phyloP scores from a whole-genome alignment of 2,113 vertebrate genomes.

The Motacilla tschutschensis region DNA sequence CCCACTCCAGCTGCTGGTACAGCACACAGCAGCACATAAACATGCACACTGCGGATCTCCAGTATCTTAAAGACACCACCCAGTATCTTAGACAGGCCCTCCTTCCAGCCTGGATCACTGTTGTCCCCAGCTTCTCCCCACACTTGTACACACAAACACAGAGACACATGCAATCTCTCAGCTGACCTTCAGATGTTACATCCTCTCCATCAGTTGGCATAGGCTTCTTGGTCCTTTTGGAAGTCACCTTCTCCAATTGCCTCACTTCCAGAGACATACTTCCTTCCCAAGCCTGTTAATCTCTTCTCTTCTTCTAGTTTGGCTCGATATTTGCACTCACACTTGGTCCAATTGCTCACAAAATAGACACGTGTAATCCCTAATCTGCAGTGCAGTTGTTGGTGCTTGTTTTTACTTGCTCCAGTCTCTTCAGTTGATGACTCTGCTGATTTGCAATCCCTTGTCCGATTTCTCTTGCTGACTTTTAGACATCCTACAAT shows the following conservation, averaged over 20 bases:
- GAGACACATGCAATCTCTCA: neutral
- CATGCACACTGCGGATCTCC: neutral
- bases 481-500: neutral
- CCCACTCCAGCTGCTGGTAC: neutral
- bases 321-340: neutral
- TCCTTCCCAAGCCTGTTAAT: neutral
- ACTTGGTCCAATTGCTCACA: accelerated
- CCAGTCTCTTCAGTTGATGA: neutral
- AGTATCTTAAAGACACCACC: neutral
- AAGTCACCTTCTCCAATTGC: neutral
- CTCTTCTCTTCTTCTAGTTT: neutral
- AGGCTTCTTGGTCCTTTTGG: neutral
- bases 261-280: neutral
- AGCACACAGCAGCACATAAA: neutral
- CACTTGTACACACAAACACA: neutral
- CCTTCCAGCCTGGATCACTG: neutral
- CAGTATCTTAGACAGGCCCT: neutral
- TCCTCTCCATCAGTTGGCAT: neutral
- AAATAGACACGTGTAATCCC: neutral
- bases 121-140: neutral
- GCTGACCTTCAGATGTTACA: neutral
- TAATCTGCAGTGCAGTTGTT: neutral
- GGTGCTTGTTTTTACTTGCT: neutral
- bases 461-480: neutral
- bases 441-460: neutral